Evolutionary conservation across 2,888 invertebrate genomes (phyloP).

Genomic region (Coecobrya sp.): DNA sequence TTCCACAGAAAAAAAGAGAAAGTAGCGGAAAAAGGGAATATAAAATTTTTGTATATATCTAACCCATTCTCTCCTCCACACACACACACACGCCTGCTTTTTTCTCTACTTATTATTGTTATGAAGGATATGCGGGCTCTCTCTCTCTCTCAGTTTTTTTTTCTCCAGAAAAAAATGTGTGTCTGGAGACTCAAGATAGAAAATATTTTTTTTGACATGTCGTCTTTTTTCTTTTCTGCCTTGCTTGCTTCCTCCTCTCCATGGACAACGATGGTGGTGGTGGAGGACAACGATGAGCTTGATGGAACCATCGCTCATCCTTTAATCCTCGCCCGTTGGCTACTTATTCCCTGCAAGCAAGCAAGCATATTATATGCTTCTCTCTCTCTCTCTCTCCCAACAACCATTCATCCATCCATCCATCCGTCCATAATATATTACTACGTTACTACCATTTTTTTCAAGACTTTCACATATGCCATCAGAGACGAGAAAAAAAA

Average conservation of each 20-base stretch:
- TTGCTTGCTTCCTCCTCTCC: slow-evolving; percentile 33
- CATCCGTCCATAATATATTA: neutral
- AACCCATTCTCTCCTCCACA: neutral
- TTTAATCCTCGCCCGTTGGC: slow-evolving; percentile 83
- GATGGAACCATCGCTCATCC: slow-evolving; percentile 82
- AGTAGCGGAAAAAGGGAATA: slow-evolving; percentile 30
- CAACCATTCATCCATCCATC: neutral
- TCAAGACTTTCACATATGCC: neutral
- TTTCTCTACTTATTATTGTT: slow-evolving; percentile 29
- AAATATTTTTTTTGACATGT: slow-evolving; percentile 77
- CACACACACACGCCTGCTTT: neutral
- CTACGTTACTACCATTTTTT: neutral
- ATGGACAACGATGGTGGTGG: no score
- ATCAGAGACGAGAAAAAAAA: neutral
- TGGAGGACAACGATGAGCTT: neutral
- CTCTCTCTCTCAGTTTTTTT: neutral
- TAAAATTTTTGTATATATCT: neutral
- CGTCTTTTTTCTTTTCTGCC: slow-evolving; percentile 52
- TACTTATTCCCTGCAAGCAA: slow-evolving; percentile 76
- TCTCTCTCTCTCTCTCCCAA: no score
- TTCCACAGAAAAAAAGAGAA: slow-evolving; percentile 18
- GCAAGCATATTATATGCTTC: neutral
- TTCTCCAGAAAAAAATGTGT: slow-evolving; percentile 18
- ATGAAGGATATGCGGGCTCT: slow-evolving; percentile 6
- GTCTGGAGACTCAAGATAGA: slow-evolving; percentile 55